Evolutionary conservation across 1,140 invertebrate genomes (phyloP), one percentile per base, ranked within the genome.

Genomic region (Globodera ellingtonae): DNA sequence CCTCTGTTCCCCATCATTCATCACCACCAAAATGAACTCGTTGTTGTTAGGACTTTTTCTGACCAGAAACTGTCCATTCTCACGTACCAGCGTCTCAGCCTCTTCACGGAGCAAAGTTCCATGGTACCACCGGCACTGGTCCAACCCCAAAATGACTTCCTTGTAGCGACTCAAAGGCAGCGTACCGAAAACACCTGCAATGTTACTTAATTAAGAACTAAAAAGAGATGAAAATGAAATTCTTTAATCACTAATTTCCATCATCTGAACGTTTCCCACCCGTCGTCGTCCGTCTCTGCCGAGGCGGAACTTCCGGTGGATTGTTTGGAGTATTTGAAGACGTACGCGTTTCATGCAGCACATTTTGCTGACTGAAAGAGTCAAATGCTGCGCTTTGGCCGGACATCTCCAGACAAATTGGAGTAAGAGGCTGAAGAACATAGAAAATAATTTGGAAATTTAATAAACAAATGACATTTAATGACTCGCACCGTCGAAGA

Each of bases 31-130:
- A 35, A 83, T 75, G 73, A 83, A 79, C 70, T 84, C 72, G 21
- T 79, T 50, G 47, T 70, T 83, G 18, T 85, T 81, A 4, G 81
- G 81, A 56, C 80, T 82, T 50, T 79, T 59, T 18, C 82, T 72
- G 56, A 83, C 82, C 46, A 83, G 47, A 70, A 83, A 83, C 24
- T 83, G 75, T 18, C 81, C 81, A 71, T 83, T 72, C 67, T 73
- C 52, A 24, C 71, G 50, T 15, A 83, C n/a, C 18, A 59, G 44
- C 15, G 46, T 15, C 9, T 83, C 82, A 6, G 82, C 83, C 13
- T 35, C 56, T 50, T 48, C 70, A n/a, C 82, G 75, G 21, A 24
- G 47, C 9, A 83, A 18, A 9, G 78, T 47, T 21, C 82, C 82
- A 74, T 83, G 82, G 75, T 48, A 79, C 79, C 79, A 80, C n/a